Conservation (phyloP, 2,888 invertebrate species). For the Hemithea aestivaria region DNA sequence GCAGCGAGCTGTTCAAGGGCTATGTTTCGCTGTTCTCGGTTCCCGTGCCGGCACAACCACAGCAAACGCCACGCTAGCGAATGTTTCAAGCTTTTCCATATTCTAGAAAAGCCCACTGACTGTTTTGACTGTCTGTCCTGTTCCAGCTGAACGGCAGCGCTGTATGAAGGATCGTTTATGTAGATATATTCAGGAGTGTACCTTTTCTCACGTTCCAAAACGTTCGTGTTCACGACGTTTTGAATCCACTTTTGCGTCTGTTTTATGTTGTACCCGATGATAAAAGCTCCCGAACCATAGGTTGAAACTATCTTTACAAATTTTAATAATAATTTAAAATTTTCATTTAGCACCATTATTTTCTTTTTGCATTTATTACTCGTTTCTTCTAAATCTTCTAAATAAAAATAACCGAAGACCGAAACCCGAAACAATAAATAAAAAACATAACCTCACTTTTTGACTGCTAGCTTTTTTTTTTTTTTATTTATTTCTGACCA, state of each 20-base stretch:
- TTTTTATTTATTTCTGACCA: too few species aligned
- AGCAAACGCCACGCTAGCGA: slow-evolving; percentile 83
- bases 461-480: too few species aligned
- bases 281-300: slow-evolving; percentile 42
- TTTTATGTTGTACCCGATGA: slow-evolving; percentile 51
- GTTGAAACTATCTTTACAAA: slow-evolving; percentile 46
- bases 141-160: slow-evolving; percentile 45
- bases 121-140: slow-evolving; percentile 43
- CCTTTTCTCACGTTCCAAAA: slow-evolving; percentile 64
- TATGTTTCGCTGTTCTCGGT: slow-evolving; percentile 78
- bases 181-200: slow-evolving; percentile 66
- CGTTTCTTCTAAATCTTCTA: not conserved
- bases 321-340: slow-evolving; percentile 44
- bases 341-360: slow-evolving; percentile 54
- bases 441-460: slow-evolving; percentile 15
- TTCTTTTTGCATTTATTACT: not conserved
- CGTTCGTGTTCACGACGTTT: slow-evolving; percentile 57
- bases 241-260: slow-evolving; percentile 46
- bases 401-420: slow-evolving; percentile 7
- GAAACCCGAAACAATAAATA: too few species aligned
- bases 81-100: slow-evolving; percentile 82
- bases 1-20: slow-evolving; percentile 83
- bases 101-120: slow-evolving; percentile 51
- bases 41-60: slow-evolving; percentile 83
- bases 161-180: slow-evolving; percentile 65